Base-by-base conservation (phyloP, 2,888 invertebrate genomes). In the Plutella xylostella region DNA sequence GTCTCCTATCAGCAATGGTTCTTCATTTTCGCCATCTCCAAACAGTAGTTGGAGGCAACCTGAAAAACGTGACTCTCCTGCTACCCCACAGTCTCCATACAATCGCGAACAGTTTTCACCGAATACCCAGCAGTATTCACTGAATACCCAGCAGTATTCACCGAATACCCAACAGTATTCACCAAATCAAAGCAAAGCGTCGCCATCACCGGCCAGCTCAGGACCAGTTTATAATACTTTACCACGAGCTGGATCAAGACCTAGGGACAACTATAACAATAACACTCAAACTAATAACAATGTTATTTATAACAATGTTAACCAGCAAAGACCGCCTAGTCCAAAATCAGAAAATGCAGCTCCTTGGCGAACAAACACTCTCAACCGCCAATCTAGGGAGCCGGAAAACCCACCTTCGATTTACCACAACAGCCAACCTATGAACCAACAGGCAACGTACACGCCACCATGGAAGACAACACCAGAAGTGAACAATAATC, bases 11-110 rank as follows among this genome's bases (percentile, higher is more conserved):
- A 65, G 57, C 45, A 77, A 65, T 48, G 70, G 63, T 40, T 67
- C 76, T 2, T 67, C 76, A 4, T 78, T 69, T 52, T 82, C 84
- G 12, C 82, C 77, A 25, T 66, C 71, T 37, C 75, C 82, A 17
- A 82, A 78, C 47, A 83, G 73, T 45, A 78, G 80, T 48, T 84
- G 85, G 84, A 69, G 69, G 39, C 85, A 84, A 52, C 82, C 79
- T 34, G 80, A 80, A 37, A 74, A 65, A 52, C 67, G 78, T 45
- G 83, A 83, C 45, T 83, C 83, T 47, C 83, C 83, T 2, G 59
- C 52, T 42, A 68, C 69, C 47, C 69, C 74, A 19, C 72, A 58
- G 21, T 57, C 60, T 18, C 72, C 68, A 25, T 52, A 55, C 15
- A 72, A 71, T 44, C 67, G 74, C 21, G 60, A 65, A 14, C 71